Evolutionary conservation across 2,797 vertebrate species (phyloP).

Genomic region (Phaenicophaeus curvirostris): DNA sequence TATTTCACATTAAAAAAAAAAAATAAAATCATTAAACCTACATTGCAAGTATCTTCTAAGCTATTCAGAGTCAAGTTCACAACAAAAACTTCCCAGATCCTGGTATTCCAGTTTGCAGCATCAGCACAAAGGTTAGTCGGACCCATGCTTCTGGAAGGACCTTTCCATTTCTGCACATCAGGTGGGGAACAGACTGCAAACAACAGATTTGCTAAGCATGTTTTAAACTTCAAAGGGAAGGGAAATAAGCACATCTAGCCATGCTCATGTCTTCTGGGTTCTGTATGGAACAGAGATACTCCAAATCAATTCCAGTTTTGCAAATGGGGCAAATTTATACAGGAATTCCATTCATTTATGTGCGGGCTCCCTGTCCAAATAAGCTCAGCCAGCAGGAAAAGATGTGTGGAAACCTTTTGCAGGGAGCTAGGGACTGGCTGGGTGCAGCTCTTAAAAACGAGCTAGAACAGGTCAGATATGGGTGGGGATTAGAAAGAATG

Average conservation of each 20-base stretch:
- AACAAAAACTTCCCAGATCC: neutral
- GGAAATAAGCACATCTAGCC: neutral
- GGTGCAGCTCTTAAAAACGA: constrained; percentile 46
- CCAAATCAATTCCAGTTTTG: neutral
- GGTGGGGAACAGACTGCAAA: neutral
- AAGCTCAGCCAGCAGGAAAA: neutral
- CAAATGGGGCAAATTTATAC: neutral
- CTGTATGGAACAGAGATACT: neutral
- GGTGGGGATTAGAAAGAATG: constrained; percentile 61
- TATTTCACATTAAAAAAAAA: constrained; percentile 12
- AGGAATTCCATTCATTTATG: neutral
- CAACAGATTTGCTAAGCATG: neutral
- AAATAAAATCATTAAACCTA: neutral
- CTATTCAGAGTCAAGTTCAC: neutral
- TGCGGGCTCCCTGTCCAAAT: neutral
- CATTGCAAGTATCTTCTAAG: neutral
- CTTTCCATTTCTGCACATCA: neutral
- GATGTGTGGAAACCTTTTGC: constrained; percentile 19
- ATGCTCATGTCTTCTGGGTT: neutral
- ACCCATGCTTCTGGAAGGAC: neutral
- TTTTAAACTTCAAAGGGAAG: constrained; percentile 19
- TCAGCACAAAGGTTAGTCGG: neutral
- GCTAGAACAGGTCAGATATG: constrained; percentile 58
- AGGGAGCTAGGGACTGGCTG: constrained; percentile 28
- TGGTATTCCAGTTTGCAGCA: neutral